Evolutionary conservation across 2,888 invertebrate genomes (phyloP).

Genomic region (Brenthis daphne): DNA sequence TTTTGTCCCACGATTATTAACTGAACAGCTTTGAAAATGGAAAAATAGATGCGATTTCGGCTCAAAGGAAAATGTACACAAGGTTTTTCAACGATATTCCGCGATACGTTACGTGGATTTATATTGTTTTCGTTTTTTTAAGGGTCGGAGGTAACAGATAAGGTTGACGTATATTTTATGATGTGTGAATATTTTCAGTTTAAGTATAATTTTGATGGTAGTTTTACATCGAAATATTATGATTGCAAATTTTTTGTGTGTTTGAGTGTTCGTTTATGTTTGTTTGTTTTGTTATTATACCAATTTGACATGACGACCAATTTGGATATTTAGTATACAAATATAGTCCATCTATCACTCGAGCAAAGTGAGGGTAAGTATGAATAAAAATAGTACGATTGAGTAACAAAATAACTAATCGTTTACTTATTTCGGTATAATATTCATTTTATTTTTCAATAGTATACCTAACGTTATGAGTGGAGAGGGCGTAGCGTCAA

Average conservation of each 20-base stretch:
- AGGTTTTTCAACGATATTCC: constrained; percentile 5
- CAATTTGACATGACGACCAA: no score
- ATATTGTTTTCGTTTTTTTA: not conserved
- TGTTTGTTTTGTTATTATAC: not conserved
- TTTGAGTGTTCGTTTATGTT: not conserved
- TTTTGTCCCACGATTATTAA: constrained; percentile 1
- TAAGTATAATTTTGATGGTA: no score
- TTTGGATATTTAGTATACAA: no score
- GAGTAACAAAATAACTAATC: not conserved
- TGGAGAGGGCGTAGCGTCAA: not conserved
- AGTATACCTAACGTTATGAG: not conserved
- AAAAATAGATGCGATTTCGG: not conserved
- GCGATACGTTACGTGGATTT: no score
- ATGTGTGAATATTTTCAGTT: no score
- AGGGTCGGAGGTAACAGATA: not conserved
- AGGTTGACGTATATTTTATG: not conserved
- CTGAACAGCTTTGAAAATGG: constrained; percentile 1
- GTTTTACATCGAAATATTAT: no score
- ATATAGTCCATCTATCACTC: no score
- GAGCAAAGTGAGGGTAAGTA: no score
- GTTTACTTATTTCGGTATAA: not conserved
- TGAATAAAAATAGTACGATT: no score
- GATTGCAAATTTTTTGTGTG: not conserved
- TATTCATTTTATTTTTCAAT: not conserved
- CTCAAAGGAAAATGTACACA: not conserved